These are phyloP conservation scores for Magallana nippona DNA, from an alignment of 2,888 invertebrate species.

Conservation along the genomic window DNA sequence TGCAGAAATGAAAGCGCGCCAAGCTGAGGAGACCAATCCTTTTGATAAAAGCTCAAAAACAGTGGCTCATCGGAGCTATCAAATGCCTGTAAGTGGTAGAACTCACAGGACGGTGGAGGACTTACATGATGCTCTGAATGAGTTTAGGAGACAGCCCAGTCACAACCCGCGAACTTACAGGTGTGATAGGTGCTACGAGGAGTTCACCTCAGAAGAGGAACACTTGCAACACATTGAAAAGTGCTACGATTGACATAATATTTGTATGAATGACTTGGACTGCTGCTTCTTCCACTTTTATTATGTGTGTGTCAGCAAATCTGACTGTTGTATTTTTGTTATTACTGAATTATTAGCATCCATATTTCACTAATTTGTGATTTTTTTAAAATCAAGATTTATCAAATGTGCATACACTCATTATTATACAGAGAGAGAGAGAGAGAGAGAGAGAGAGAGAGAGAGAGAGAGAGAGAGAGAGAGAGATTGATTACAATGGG, in stretches of 20 bases:
- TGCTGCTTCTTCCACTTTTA: too few species aligned
- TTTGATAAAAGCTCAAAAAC: not conserved
- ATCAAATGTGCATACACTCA: too few species aligned
- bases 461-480: too few species aligned
- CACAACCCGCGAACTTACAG: not conserved
- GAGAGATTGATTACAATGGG: too few species aligned
- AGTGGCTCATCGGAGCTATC: not conserved
- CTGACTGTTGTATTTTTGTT: too few species aligned
- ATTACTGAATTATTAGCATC: too few species aligned
- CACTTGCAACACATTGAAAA: slow-evolving; percentile 4
- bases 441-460: too few species aligned
- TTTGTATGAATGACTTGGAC: too few species aligned
- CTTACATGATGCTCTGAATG: not conserved
- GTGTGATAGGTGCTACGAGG: slow-evolving; percentile 12
- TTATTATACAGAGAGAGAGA: too few species aligned
- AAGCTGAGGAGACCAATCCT: not conserved
- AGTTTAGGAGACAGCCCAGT: not conserved
- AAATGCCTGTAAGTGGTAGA: not conserved
- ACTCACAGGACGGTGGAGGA: slow-evolving; percentile 6
- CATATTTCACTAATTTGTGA: too few species aligned
- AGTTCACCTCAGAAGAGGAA: not conserved
- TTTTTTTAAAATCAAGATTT: too few species aligned
- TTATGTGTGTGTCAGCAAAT: too few species aligned
- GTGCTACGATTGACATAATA: not conserved
- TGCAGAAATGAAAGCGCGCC: slow-evolving; percentile 20